These are phyloP conservation scores for Sceloporus undulatus DNA, from an alignment of 2,113 vertebrate genomes.

Conservation along the genomic window DNA sequence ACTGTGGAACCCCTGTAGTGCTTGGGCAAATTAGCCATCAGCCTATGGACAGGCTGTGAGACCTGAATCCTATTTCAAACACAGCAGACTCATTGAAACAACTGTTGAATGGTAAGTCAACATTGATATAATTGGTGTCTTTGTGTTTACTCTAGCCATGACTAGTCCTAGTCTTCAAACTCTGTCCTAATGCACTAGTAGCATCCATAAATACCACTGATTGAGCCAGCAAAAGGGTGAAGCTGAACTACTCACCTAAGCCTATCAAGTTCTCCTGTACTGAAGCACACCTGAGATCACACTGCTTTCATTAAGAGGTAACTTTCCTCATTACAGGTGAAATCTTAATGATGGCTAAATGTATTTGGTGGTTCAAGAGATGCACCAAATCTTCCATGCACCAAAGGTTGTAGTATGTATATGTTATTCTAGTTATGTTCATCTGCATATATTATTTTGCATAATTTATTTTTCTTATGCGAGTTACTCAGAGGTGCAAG, in stretches of 20 bases:
- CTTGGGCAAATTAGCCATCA: background rate
- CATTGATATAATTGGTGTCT: too few relatives aligned
- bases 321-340: background rate
- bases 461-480: background rate
- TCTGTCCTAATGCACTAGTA: background rate
- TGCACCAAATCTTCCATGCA: background rate
- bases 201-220: background rate
- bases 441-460: background rate
- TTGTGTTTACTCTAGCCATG: too few relatives aligned
- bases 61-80: too few relatives aligned
- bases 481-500: background rate
- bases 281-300: background rate
- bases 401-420: background rate
- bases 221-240: background rate
- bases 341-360: background rate
- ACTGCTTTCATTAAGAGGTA: background rate
- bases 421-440: background rate
- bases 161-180: background rate
- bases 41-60: background rate
- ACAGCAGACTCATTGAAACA: too few relatives aligned
- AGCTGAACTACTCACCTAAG: background rate
- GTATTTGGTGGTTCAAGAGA: background rate
- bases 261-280: background rate
- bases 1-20: background rate
- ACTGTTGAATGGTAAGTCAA: too few relatives aligned